Evolutionary conservation across 2,797 vertebrate genomes (phyloP).

Genomic region (Hipposideros larvatus): DNA sequence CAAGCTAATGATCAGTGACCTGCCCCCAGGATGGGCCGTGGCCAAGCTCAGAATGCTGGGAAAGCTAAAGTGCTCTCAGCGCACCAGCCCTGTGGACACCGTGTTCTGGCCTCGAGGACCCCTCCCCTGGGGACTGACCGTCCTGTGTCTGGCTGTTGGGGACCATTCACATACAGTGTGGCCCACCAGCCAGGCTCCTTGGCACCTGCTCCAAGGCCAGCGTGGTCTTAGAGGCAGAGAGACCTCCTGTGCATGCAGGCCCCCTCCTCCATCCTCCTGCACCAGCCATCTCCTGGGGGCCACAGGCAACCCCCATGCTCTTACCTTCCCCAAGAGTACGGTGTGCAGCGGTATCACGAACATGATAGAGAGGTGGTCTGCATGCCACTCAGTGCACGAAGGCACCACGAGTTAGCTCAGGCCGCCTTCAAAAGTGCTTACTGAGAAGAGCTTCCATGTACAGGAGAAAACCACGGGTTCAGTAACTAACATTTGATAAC

Average conservation of each 20-base stretch:
- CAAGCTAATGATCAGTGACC: not conserved
- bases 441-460: not conserved
- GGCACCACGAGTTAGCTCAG: not conserved
- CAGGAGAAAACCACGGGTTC: not conserved
- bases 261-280: not conserved
- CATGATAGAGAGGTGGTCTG: not conserved
- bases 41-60: not conserved
- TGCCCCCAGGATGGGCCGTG: too few relatives aligned
- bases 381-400: accelerated
- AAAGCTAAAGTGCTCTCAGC: not conserved
- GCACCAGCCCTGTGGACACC: not conserved
- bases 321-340: not conserved
- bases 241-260: not conserved
- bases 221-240: not conserved
- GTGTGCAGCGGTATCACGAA: not conserved
- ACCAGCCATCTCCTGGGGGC: too few relatives aligned
- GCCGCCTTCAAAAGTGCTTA: not conserved
- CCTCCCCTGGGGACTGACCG: not conserved
- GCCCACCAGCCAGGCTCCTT: not conserved
- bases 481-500: conserved; percentile 22
- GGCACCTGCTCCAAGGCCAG: not conserved
- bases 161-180: accelerated
- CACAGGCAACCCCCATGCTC: not conserved
- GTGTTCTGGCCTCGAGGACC: not conserved
- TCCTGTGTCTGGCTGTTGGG: not conserved